Evolutionary conservation across 2,888 invertebrate species (phyloP).

Genomic region (Tridacna gigas): DNA sequence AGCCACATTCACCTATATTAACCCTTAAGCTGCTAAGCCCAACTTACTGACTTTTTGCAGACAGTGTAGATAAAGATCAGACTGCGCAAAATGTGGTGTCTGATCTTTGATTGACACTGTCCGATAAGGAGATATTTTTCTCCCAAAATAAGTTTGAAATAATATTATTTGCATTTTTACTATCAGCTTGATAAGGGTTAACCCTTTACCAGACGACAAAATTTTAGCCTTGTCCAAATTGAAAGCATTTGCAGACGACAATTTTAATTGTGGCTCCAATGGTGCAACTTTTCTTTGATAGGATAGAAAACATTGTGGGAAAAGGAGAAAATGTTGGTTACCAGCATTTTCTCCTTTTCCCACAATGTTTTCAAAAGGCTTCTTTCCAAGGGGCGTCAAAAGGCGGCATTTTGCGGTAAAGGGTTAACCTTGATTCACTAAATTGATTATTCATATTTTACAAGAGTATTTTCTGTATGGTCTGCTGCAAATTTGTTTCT

Average conservation of each 20-base stretch:
- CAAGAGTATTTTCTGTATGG: not conserved
- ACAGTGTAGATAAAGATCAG: too few relatives aligned
- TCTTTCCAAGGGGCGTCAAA: not conserved
- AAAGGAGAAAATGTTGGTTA: not conserved
- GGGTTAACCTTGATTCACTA: too few relatives aligned
- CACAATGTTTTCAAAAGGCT: not conserved
- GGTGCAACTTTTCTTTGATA: not conserved
- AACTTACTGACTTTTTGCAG: too few relatives aligned
- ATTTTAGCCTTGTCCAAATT: not conserved
- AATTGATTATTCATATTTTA: too few relatives aligned
- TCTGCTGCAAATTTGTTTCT: not conserved
- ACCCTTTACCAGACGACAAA: not conserved
- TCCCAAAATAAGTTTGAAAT: too few relatives aligned
- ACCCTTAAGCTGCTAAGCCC: too few relatives aligned
- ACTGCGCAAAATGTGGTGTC: too few relatives aligned
- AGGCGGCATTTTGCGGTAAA: not conserved
- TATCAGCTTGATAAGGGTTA: too few relatives aligned
- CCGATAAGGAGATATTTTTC: too few relatives aligned
- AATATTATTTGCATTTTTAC: too few relatives aligned
- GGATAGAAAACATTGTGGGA: not conserved
- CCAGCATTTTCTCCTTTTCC: not conserved
- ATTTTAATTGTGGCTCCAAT: not conserved
- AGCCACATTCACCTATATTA: too few relatives aligned
- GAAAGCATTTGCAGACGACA: not conserved
- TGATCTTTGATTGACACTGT: too few relatives aligned